Evolutionary conservation across 2,797 vertebrate species (phyloP).

Genomic region (Brachyrhaphis roseni): DNA sequence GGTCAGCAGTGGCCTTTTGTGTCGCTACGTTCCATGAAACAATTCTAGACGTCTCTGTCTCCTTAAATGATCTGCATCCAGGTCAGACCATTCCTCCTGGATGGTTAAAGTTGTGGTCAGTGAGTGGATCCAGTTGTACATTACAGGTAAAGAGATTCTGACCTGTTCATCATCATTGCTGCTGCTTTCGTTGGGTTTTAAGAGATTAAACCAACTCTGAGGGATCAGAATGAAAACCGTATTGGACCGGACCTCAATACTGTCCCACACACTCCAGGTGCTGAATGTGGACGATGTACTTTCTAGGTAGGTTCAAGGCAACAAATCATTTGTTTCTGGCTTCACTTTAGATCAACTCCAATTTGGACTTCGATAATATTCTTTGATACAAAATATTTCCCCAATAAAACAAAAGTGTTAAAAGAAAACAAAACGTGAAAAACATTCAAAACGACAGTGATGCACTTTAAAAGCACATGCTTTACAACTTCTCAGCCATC

Average conservation of each 20-base stretch:
- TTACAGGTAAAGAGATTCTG: neutral
- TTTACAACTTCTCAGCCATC: constrained; percentile 78
- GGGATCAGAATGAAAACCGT: neutral
- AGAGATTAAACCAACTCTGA: neutral
- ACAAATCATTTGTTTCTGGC: constrained; percentile 40
- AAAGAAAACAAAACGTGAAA: constrained; percentile 58
- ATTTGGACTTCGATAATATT: constrained; percentile 55
- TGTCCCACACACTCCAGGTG: constrained; percentile 66
- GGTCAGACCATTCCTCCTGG: neutral
- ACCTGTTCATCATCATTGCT: neutral
- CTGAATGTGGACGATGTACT: constrained; percentile 60
- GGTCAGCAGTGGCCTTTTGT: neutral
- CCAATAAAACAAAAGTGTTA: constrained; percentile 59
- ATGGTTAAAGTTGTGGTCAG: neutral
- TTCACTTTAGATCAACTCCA: constrained; percentile 50
- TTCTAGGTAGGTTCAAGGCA: constrained; percentile 58
- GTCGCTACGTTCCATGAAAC: neutral
- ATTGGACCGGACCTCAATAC: neutral
- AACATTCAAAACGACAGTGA: constrained; percentile 70
- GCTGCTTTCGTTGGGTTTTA: neutral
- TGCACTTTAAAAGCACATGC: constrained; percentile 79
- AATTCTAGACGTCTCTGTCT: neutral
- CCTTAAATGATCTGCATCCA: neutral
- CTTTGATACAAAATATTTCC: constrained; percentile 60
- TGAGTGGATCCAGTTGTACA: neutral